Percentiles rank a stretch among this genome's conserved stretches.
Conservation (phyloP, 2,888 invertebrate genomes). For the Cryptus armator region DNA sequence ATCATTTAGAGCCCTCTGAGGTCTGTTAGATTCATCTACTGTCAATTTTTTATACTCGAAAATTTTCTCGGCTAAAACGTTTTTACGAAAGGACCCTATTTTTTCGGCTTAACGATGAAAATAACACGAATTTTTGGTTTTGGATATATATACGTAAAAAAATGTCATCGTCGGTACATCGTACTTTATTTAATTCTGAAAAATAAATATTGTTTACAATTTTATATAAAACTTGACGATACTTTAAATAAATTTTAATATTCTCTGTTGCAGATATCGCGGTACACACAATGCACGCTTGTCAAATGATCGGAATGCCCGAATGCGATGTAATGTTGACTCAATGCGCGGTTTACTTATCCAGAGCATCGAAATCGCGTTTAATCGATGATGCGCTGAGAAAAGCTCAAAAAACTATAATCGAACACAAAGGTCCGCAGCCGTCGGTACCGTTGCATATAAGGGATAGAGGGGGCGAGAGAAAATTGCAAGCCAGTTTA, state of each 20-base stretch:
- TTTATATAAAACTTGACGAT: background rate
- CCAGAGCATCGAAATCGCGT: constrained; percentile 90
- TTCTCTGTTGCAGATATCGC: constrained; percentile 87
- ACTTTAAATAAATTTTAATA: background rate
- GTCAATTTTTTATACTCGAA: background rate
- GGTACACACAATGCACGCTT: constrained; percentile 91
- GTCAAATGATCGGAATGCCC: constrained; percentile 92
- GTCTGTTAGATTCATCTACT: background rate
- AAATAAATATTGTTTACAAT: too few relatives aligned
- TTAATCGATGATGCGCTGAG: constrained; percentile 85
- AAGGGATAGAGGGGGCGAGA: constrained; percentile 87
- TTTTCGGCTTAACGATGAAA: too few relatives aligned
- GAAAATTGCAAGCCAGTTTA: constrained; percentile 68
- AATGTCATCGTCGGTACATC: too few relatives aligned
- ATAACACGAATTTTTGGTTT: too few relatives aligned
- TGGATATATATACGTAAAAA: too few relatives aligned
- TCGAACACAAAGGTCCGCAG: constrained; percentile 86
- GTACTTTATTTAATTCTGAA: too few relatives aligned
- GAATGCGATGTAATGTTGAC: constrained; percentile 91
- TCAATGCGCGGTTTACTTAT: constrained; percentile 91
- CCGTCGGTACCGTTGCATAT: constrained; percentile 91
- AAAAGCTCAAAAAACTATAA: constrained; percentile 54
- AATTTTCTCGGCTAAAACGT: too few relatives aligned
- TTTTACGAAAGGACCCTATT: too few relatives aligned
- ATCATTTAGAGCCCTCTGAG: background rate